Percentiles rank a stretch among this genome's conserved stretches.
Evolutionary conservation across 2,888 invertebrate genomes (phyloP).

Genomic region (Molorchus minor): DNA sequence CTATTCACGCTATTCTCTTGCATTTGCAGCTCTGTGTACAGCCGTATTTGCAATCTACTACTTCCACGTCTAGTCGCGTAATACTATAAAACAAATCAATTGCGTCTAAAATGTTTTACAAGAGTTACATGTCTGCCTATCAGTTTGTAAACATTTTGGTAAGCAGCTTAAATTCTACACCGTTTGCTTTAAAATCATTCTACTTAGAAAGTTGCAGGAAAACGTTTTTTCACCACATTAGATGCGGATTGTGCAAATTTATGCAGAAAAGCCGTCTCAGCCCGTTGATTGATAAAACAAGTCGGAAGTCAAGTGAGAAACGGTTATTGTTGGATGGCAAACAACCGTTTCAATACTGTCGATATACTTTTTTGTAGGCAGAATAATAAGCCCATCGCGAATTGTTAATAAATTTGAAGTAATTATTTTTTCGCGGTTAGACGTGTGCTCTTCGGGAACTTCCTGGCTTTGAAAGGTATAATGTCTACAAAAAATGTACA

Average conservation of each 20-base stretch:
- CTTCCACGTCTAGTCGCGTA: too few relatives aligned
- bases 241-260: slow-evolving; percentile 13
- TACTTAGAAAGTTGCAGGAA: slow-evolving; percentile 15
- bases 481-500: too few relatives aligned
- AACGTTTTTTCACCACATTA: slow-evolving; percentile 5
- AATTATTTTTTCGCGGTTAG: too few relatives aligned
- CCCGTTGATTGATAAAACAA: slow-evolving; percentile 8
- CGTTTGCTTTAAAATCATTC: background rate
- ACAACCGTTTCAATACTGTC: slow-evolving; percentile 14
- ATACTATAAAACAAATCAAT: too few relatives aligned
- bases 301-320: slow-evolving; percentile 18
- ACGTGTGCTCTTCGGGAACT: too few relatives aligned
- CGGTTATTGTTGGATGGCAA: background rate
- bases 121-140: background rate
- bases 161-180: background rate
- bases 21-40: too few relatives aligned
- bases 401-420: too few relatives aligned
- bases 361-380: too few relatives aligned
- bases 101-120: background rate
- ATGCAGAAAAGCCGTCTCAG: slow-evolving; percentile 15
- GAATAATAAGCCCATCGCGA: too few relatives aligned
- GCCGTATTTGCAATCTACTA: too few relatives aligned
- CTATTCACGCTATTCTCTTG: too few relatives aligned
- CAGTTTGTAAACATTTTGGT: background rate
- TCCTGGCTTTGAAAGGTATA: too few relatives aligned